phyloP scores from a whole-genome alignment of 2,888 invertebrate genomes.

The Ctena decussata region DNA sequence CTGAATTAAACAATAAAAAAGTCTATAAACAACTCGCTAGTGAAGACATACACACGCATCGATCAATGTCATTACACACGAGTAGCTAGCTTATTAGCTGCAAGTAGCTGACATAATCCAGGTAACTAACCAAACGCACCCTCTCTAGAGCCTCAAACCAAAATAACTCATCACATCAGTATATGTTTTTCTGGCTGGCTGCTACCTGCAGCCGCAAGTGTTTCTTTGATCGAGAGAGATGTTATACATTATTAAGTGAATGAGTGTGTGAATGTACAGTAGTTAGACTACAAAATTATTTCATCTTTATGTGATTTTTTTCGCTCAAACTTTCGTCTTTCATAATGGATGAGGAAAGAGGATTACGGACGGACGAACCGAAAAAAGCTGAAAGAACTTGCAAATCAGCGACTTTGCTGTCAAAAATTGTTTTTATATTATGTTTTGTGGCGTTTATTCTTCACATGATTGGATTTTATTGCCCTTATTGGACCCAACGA shows the following conservation, averaged over 20 bases:
- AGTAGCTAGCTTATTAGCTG: too few species aligned
- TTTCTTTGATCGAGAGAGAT: too few species aligned
- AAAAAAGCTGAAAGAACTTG: conserved; percentile 33
- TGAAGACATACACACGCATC: too few species aligned
- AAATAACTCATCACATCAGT: not conserved
- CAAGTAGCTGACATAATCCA: too few species aligned
- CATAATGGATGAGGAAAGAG: not conserved
- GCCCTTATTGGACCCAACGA: conserved; percentile 31
- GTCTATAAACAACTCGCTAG: too few species aligned
- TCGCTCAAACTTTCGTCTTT: not conserved
- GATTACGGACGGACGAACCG: not conserved
- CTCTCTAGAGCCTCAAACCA: not conserved
- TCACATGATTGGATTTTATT: conserved; percentile 64
- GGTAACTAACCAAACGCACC: not conserved
- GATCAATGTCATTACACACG: too few species aligned
- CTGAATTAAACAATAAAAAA: too few species aligned
- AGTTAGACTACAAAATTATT: not conserved
- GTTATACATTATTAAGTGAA: too few species aligned
- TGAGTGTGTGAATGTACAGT: too few species aligned
- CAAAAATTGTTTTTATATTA: conserved; percentile 43
- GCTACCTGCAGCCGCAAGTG: not conserved
- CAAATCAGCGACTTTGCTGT: conserved; percentile 39
- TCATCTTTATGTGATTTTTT: not conserved
- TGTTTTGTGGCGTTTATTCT: conserved; percentile 42
- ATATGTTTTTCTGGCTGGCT: not conserved